phyloP scores from a whole-genome alignment of 2,888 invertebrate genomes.

The Heliothis peltigera region DNA sequence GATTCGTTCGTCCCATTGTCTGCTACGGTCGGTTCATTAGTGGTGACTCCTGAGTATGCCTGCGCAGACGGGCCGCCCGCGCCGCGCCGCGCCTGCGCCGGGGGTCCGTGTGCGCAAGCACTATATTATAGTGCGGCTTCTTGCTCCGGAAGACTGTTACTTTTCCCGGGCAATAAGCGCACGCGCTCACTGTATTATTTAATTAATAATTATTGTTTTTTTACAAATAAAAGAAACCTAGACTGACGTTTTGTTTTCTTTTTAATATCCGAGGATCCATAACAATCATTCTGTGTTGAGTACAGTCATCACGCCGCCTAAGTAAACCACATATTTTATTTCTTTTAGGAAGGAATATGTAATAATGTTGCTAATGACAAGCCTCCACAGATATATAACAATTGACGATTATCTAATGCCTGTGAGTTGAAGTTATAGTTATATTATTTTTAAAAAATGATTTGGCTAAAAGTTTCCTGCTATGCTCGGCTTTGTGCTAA shows the following conservation, averaged over 20 bases:
- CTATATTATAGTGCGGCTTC: constrained; percentile 79
- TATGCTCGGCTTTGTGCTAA: no score
- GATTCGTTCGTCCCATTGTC: constrained; percentile 59
- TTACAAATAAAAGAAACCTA: constrained; percentile 88
- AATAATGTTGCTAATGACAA: no score
- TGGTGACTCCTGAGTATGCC: constrained; percentile 58
- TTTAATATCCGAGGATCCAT: constrained; percentile 18
- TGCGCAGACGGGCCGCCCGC: constrained; percentile 36
- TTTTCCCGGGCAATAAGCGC: constrained; percentile 89
- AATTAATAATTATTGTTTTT: constrained; percentile 82
- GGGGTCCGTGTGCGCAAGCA: constrained; percentile 47
- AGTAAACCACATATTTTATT: neutral
- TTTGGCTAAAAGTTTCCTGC: no score
- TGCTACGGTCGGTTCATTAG: constrained; percentile 65
- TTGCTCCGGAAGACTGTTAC: constrained; percentile 89
- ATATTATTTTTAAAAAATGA: no score
- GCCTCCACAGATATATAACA: no score
- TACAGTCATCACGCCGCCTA: no score
- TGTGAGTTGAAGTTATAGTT: no score
- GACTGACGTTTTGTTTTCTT: constrained; percentile 80
- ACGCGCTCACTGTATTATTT: constrained; percentile 86
- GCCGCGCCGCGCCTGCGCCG: constrained; percentile 10
- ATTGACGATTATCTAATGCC: no score
- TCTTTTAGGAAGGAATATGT: no score
- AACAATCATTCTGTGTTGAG: neutral